phyloP scores from a whole-genome alignment of 1,140 invertebrate species.

The Brachionus sp. region DNA sequence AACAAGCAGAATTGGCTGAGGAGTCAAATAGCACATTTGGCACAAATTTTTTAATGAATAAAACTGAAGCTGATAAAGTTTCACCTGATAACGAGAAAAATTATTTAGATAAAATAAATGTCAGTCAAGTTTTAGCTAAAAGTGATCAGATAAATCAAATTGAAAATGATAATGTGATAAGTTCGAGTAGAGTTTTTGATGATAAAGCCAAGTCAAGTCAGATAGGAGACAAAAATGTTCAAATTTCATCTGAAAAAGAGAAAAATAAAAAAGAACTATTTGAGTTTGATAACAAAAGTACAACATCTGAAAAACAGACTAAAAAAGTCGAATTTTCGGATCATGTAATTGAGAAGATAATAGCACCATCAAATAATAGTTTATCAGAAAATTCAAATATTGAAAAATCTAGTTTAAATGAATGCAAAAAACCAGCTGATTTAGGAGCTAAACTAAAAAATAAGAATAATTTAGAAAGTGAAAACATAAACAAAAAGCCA shows the following conservation, averaged over 20 bases:
- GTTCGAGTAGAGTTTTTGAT: background rate
- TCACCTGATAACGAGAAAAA: background rate
- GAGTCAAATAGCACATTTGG: constrained; percentile 3
- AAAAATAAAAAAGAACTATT: background rate
- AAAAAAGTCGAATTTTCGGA: constrained; percentile 16
- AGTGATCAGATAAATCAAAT: background rate
- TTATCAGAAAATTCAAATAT: background rate
- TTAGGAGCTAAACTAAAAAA: background rate
- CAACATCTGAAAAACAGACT: background rate
- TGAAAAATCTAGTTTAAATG: background rate
- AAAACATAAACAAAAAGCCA: background rate
- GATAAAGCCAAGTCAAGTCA: background rate
- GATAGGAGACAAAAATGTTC: background rate
- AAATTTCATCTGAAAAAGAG: background rate
- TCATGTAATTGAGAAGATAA: background rate
- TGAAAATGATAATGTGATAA: background rate
- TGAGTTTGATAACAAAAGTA: background rate
- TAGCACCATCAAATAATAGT: background rate
- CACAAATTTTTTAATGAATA: background rate
- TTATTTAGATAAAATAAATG: background rate
- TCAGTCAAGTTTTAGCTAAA: background rate
- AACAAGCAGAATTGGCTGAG: background rate
- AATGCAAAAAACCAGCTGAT: background rate
- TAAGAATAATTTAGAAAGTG: background rate
- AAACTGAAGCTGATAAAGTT: background rate